Percentiles rank a stretch among this genome's conserved stretches.
Conservation (phyloP, 2,888 invertebrate genomes). For the Chromoteleia sp. region DNA sequence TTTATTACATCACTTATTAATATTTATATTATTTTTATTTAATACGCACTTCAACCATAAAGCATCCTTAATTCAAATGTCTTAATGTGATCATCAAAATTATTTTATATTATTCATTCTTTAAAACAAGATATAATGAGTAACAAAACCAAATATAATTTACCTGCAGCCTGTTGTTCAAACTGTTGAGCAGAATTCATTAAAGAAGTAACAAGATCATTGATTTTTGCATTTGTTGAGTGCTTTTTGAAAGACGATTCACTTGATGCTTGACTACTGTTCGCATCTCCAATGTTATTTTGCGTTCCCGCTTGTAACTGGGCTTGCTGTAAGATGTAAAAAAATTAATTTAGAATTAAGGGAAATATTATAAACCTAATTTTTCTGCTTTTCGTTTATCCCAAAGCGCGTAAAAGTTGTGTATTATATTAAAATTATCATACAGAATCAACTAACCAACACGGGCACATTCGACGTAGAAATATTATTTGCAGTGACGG, state of each 20-base stretch:
- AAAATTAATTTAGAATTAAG: conserved; percentile 21
- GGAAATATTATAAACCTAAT: too few species aligned
- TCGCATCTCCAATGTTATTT: conserved; percentile 81
- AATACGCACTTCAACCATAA: too few species aligned
- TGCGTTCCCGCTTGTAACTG: conserved; percentile 87
- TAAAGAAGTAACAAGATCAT: conserved; percentile 91
- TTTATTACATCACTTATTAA: too few species aligned
- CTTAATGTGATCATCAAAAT: too few species aligned
- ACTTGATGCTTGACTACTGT: conserved; percentile 84
- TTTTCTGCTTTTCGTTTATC: too few species aligned
- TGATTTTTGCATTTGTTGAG: conserved; percentile 89
- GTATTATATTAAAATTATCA: conserved; percentile 14
- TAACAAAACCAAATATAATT: conserved; percentile 75
- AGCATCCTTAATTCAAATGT: too few species aligned
- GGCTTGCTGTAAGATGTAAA: conserved; percentile 85
- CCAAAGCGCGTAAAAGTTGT: too few species aligned
- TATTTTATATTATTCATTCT: conserved; percentile 68
- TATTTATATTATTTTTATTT: too few species aligned
- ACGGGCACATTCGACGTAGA: conserved; percentile 88
- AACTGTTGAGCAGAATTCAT: conserved; percentile 94
- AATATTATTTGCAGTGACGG: conserved; percentile 84
- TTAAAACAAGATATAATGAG: too few species aligned
- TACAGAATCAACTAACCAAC: conserved; percentile 87
- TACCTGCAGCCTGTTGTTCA: conserved; percentile 87
- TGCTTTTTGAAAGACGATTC: conserved; percentile 86